phyloP scores from a whole-genome alignment of 2,888 invertebrate genomes.

The Noctua comes region DNA sequence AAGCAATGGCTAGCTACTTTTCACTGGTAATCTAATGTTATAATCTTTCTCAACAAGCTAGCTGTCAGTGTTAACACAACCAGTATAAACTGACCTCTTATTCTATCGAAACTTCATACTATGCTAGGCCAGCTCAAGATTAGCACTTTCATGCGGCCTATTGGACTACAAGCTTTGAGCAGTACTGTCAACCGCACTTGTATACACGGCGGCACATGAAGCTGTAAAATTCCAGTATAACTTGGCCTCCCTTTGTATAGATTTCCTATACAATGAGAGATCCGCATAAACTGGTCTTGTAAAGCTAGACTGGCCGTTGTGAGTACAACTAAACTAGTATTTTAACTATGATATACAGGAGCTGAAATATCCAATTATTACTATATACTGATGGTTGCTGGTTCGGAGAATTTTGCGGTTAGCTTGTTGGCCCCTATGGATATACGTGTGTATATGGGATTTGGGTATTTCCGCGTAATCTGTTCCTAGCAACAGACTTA shows the following conservation, averaged over 20 bases:
- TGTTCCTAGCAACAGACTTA: background rate
- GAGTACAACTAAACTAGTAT: background rate
- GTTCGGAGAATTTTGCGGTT: background rate
- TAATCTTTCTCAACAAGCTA: slow-evolving; percentile 24
- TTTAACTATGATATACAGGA: background rate
- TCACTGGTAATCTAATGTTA: slow-evolving; percentile 27
- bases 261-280: too few relatives aligned
- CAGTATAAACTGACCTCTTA: background rate
- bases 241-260: too few relatives aligned
- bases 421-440: background rate
- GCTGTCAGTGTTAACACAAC: background rate
- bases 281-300: too few relatives aligned
- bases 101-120: background rate
- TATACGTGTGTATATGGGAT: background rate
- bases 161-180: background rate
- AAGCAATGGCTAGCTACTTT: slow-evolving; percentile 25
- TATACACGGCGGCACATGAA: too few relatives aligned
- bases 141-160: background rate
- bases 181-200: background rate
- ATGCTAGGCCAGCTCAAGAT: background rate
- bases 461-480: background rate
- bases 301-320: too few relatives aligned
- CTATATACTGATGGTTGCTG: background rate
- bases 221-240: too few relatives aligned
- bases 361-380: background rate